Percentiles rank a stretch among this genome's conserved stretches.
Conservation (phyloP, 2,888 invertebrate species). For the Troides aeacus region DNA sequence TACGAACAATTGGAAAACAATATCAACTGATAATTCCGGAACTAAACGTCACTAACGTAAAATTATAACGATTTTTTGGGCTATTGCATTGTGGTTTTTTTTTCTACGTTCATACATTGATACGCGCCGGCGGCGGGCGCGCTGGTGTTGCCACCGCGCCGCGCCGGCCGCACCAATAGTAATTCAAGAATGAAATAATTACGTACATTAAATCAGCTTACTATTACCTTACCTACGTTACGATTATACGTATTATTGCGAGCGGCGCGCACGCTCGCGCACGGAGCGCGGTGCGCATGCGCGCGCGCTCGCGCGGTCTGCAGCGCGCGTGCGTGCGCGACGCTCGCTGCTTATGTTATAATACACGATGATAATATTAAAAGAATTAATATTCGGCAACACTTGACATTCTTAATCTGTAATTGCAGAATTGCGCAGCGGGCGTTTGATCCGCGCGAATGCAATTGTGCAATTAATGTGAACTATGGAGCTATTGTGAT, state of each 20-base stretch:
- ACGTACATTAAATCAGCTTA: constrained; percentile 79
- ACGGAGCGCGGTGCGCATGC: constrained; percentile 41
- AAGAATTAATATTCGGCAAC: constrained; percentile 78
- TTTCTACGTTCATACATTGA: constrained; percentile 57
- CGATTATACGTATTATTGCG: constrained; percentile 65
- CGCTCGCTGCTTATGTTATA: constrained; percentile 64
- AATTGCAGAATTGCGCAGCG: constrained; percentile 48
- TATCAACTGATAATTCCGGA: constrained; percentile 48
- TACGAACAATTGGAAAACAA: constrained; percentile 45
- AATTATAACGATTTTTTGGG: constrained; percentile 71
- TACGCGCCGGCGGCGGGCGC: constrained; percentile 39
- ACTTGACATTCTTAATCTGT: constrained; percentile 72
- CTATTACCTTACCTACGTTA: constrained; percentile 74
- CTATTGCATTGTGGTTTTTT: constrained; percentile 77
- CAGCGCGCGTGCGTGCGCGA: constrained; percentile 45
- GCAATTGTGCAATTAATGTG: constrained; percentile 46
- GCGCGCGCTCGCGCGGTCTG: not conserved
- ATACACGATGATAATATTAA: constrained; percentile 77
- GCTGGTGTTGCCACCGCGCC: constrained; percentile 36
- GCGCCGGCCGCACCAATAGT: constrained; percentile 55
- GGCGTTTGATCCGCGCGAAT: constrained; percentile 33
- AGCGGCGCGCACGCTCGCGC: constrained; percentile 49
- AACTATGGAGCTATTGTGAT: constrained; percentile 70
- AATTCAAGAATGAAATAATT: constrained; percentile 77
- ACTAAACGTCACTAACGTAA: constrained; percentile 56